These are phyloP conservation scores for Leptogaster cylindrica DNA, from an alignment of 2,888 invertebrate species.

Conservation along the genomic window DNA sequence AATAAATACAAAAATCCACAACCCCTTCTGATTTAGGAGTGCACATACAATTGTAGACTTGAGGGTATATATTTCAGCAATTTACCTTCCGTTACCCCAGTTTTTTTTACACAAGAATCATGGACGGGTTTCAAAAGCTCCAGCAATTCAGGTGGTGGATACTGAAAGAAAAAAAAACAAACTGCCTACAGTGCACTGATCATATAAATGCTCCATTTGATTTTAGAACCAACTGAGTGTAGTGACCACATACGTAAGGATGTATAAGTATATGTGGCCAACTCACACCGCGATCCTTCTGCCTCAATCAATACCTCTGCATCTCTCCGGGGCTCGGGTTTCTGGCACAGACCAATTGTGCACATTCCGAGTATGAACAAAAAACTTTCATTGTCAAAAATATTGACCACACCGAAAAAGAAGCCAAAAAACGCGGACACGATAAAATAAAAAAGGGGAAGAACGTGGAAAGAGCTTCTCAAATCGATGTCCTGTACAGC, in stretches of 20 bases:
- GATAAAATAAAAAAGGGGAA: no score
- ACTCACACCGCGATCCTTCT: slow-evolving; percentile 1
- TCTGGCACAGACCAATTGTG: slow-evolving; percentile 43
- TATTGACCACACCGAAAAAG: slow-evolving; percentile 38
- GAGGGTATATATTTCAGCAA: no score
- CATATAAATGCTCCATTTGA: slow-evolving; percentile 14
- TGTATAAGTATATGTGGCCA: no score
- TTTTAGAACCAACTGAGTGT: slow-evolving; percentile 5
- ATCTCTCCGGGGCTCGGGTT: slow-evolving; percentile 48
- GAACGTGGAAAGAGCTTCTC: slow-evolving; percentile 27
- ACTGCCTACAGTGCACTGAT: slow-evolving; percentile 9
- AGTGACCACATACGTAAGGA: no score
- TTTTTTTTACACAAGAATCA: slow-evolving; percentile 52
- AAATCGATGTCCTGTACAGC: slow-evolving; percentile 42
- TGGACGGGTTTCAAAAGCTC: slow-evolving; percentile 50
- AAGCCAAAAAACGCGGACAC: no score
- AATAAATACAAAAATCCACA: no score
- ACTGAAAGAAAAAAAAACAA: slow-evolving; percentile 49
- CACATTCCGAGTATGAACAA: slow-evolving; percentile 17
- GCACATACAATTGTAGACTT: no score
- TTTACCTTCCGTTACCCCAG: slow-evolving; percentile 51
- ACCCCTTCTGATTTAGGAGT: no score
- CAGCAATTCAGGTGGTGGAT: slow-evolving; percentile 53
- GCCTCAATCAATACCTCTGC: slow-evolving; percentile 45
- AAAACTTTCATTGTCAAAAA: slow-evolving; percentile 33